These are phyloP conservation scores for Sylvicapra grimmia DNA, from an alignment of 2,113 vertebrate genomes.

Conservation along the genomic window DNA sequence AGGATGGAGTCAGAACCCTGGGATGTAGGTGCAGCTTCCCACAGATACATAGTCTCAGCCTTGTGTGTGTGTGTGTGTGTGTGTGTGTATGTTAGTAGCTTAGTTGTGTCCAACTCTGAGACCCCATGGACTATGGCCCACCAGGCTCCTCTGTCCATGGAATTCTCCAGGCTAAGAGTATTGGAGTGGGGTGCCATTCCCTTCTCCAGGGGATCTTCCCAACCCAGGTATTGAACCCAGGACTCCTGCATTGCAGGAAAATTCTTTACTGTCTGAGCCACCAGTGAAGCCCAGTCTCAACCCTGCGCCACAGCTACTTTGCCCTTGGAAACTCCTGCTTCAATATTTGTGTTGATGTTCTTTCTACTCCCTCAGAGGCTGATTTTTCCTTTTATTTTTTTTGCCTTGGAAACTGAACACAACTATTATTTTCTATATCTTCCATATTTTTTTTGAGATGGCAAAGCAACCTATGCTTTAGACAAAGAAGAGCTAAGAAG, in stretches of 20 bases:
- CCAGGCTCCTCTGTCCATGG: neutral
- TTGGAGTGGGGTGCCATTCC: neutral
- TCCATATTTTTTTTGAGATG: neutral
- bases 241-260: neutral
- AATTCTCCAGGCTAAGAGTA: neutral
- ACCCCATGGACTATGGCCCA: neutral
- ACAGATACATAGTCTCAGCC: neutral
- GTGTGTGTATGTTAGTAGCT: no score
- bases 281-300: neutral
- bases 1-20: neutral
- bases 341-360: neutral
- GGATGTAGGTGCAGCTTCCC: fast-evolving
- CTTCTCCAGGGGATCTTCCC: neutral
- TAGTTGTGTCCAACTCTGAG: neutral
- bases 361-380: neutral
- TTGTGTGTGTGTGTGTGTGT: neutral
- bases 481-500: neutral
- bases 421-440: neutral
- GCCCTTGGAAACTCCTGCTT: neutral
- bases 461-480: neutral
- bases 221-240: neutral
- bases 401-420: neutral
- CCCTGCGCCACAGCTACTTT: neutral
- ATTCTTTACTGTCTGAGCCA: neutral
- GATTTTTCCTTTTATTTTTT: neutral